Conservation (phyloP, 1,140 invertebrate genomes). For the Samia ricini region DNA sequence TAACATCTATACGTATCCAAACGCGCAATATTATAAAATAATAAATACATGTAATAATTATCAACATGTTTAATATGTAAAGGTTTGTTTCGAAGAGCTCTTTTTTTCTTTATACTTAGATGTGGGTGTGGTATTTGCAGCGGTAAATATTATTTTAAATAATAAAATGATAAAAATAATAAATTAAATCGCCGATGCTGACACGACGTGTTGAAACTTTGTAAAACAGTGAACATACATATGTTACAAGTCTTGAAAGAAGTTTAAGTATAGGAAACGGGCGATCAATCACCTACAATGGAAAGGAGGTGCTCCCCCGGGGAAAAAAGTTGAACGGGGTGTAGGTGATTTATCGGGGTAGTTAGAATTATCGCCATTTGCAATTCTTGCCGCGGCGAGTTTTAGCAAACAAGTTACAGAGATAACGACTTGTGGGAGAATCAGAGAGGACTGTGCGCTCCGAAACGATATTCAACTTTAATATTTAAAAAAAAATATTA, state of each 20-base stretch:
- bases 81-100: background rate
- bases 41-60: background rate
- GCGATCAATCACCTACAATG: conserved; percentile 71
- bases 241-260: conserved; percentile 50
- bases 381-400: conserved; percentile 66
- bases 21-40: background rate
- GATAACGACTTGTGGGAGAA: conserved; percentile 51
- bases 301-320: conserved; percentile 51
- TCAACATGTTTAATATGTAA: background rate
- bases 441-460: background rate
- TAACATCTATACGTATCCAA: background rate
- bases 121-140: background rate
- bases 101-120: background rate
- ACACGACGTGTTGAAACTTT: conserved; percentile 22
- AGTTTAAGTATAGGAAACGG: conserved; percentile 55
- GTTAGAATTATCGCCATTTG: conserved; percentile 76
- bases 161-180: background rate
- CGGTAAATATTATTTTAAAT: background rate
- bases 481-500: too few relatives aligned
- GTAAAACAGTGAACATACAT: conserved; percentile 38
- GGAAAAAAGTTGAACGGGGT: conserved; percentile 69
- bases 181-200: conserved; percentile 7
- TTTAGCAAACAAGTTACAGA: conserved; percentile 57
- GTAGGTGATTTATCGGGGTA: conserved; percentile 71
- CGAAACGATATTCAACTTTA: background rate